Conservation (phyloP, 2,888 invertebrate species). For the Lasioglossum morio region DNA sequence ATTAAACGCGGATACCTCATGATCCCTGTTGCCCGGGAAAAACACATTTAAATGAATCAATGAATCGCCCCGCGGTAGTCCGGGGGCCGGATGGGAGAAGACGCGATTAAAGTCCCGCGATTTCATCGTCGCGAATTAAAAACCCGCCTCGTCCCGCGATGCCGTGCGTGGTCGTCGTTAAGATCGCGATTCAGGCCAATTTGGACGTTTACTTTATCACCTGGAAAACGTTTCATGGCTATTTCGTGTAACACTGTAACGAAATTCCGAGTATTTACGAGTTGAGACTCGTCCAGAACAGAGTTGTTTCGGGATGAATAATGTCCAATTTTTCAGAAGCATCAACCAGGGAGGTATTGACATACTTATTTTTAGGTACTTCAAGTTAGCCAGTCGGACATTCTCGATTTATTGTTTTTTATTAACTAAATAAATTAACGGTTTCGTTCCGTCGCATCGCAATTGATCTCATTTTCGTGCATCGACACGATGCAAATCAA, state of each 20-base stretch:
- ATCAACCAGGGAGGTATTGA: not conserved
- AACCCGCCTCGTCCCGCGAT: constrained; percentile 30
- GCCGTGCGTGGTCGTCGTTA: constrained; percentile 42
- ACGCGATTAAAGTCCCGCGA: constrained; percentile 49
- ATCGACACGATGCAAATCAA: not conserved
- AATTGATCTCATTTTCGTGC: constrained; percentile 4
- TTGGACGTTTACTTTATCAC: constrained; percentile 18
- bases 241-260: not conserved
- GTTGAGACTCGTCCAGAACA: not conserved
- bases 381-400: not conserved
- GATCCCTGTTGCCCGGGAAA: constrained; percentile 26
- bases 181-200: constrained; percentile 21
- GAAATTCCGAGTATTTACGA: not conserved
- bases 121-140: constrained; percentile 48
- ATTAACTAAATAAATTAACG: not conserved
- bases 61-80: constrained; percentile 29
- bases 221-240: not conserved
- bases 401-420: not conserved
- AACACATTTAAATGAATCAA: constrained; percentile 52
- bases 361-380: not conserved
- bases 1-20: constrained; percentile 40
- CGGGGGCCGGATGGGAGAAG: constrained; percentile 1
- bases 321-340: not conserved
- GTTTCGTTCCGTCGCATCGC: not conserved
- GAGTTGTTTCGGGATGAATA: not conserved